Evolutionary conservation across 1,140 invertebrate species (phyloP), one percentile per base, ranked within the genome.

Genomic region (Cherax destructor): DNA sequence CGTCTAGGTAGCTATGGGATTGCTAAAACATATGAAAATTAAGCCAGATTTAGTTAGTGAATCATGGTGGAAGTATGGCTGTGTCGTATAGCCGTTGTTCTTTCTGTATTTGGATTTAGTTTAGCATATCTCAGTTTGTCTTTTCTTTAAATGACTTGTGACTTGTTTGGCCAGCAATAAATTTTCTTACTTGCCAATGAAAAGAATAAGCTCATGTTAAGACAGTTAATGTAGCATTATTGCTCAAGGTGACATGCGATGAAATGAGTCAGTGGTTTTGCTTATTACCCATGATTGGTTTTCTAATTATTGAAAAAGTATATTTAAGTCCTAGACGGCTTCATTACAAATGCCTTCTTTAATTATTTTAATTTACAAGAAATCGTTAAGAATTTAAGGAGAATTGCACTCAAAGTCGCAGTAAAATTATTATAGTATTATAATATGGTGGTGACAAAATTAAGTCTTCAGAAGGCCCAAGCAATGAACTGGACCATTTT

Each of bases 181-280:
- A 65, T 65, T 13, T 16, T 65, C 61, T 65, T 11, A 18, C 61
- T 65, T 16, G 61, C 18, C 61, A 65, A 13, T 65, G 61, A 65
- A 65, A 6, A 65, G 61, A 65, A 6, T 65, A 18, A 65, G 21
- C 5, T 18, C 13, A 65, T 10, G 13, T 21, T 21, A 18, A 65
- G 61, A 7, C 18, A 9, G 52, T 50, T 56, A 56, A 24, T 59
- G 9, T 24, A 41, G 6, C 47, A 79, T 18, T 52, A 52, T 13
- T 24, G 9, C 7, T 72, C 30, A 52, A 49, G 69, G 83, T 50
- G 69, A 80, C 86, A 88, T 78, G 86, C 86, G 80, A 88, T 88
- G 86, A 41, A 65, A 88, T 88, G 86, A 88, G 86, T 88, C 86
- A 88, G 86, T 86, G 41, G 9, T n/a, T 2, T 76, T 30, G 18